A percentile compares a stretch with the other conserved stretches of the same genome.
Evolutionary conservation across 2,888 invertebrate genomes (phyloP).

Genomic region (Drosophila setosimentum): DNA sequence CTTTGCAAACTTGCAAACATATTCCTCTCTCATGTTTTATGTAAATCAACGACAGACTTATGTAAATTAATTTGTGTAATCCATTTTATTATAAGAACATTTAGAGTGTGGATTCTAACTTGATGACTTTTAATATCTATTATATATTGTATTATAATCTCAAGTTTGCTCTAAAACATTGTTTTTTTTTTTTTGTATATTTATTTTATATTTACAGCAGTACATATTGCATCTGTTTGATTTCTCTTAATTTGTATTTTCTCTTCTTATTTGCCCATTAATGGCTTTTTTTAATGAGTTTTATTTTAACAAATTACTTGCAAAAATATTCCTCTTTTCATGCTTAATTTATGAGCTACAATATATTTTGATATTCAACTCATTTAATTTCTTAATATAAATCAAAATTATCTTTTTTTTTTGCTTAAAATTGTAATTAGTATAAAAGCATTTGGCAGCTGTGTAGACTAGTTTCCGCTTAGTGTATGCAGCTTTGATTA

Average conservation of each 20-base stretch:
- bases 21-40: not conserved
- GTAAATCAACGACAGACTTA: not conserved
- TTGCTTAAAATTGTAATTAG: not conserved
- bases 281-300: not conserved
- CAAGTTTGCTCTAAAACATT: not conserved
- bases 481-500: conserved; percentile 62
- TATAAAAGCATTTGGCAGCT: conserved; percentile 10
- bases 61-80: not conserved
- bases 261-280: not conserved
- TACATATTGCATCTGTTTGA: not conserved
- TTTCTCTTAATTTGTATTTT: not conserved
- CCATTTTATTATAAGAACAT: not conserved
- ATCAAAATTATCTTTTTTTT: too few species aligned
- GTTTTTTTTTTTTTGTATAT: not conserved
- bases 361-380: not conserved
- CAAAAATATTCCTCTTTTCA: not conserved
- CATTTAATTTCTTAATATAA: not conserved
- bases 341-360: not conserved
- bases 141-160: too few species aligned
- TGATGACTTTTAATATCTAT: not conserved
- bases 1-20: too few species aligned
- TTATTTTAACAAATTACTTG: not conserved
- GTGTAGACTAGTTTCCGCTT: conserved; percentile 16
- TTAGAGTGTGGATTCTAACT: not conserved
- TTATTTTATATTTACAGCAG: not conserved